Evolutionary conservation across 2,888 invertebrate genomes (phyloP), one percentile per base, ranked within the genome.

Genomic region (Eristalinus aeneus): DNA sequence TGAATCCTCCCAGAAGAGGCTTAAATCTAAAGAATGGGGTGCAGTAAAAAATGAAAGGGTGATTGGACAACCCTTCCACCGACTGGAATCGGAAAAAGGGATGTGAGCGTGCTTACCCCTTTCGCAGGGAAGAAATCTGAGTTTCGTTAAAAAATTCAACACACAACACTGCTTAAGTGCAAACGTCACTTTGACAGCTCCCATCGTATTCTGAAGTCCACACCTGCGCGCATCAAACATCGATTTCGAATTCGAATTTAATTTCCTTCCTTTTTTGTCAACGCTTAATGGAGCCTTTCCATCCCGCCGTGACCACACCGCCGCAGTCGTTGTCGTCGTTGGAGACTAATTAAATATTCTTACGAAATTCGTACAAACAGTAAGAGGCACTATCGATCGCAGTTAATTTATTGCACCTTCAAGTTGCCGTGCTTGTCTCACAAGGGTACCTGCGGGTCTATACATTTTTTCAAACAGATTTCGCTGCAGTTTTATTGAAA

Each of bases 331-430:
- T 46, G 60, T 31, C 74, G 39, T 56, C 31, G 60, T 53, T 54
- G 64, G 27, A 16, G 56, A 76, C 10, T 73, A 81, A 80, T 80
- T 72, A 76, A 81, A 60, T 27, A 85, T 76, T 85, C 76, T 65
- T 34, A 54, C 20, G 36, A 82, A 77, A 61, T 71, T 67, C 69
- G 22, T 27, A 69, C 34, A 65, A 23, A 64, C 56, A 73, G 60
- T 11, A 54, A 67, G 22, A 73, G 39, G 32, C 39, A 64, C 54
- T 10, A 23, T 36, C 54, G 27, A 56, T 58, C 27, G 71, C 53
- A 27, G 68, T 76, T 85, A 85, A 85, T 85, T 85, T 85, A 85
- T 85, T 85, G 81, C 81, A 72, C 76, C 75, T 85, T 77, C 75
- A 61, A 53, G 53, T 80, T 72, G 56, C 46, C 58, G 75, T 11